Evolutionary conservation across 1,140 invertebrate genomes (phyloP).

Genomic region (Zaprionus tsacasi): DNA sequence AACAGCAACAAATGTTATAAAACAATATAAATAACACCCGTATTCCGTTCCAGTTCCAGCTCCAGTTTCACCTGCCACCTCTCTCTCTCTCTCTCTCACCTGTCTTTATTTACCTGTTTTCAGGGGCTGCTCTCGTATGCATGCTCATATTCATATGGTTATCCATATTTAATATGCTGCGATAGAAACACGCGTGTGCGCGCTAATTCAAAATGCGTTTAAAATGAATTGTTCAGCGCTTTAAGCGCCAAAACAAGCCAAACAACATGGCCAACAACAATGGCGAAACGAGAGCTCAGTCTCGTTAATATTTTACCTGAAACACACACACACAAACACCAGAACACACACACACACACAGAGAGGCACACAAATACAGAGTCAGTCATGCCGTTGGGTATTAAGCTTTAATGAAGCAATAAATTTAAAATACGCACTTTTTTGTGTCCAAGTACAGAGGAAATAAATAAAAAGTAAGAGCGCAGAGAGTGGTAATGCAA

Average conservation of each 20-base stretch:
- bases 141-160: conserved; percentile 15
- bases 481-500: neutral
- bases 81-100: too few species aligned
- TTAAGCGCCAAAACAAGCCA: conserved; percentile 29
- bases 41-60: neutral
- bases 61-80: neutral
- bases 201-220: conserved; percentile 53
- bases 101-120: neutral
- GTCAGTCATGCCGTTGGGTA: conserved; percentile 54
- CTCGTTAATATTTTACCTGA: conserved; percentile 74
- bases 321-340: conserved; percentile 20
- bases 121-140: neutral
- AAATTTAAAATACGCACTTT: conserved; percentile 79
- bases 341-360: conserved; percentile 1
- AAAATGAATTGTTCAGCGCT: conserved; percentile 55
- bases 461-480: conserved; percentile 26
- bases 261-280: conserved; percentile 34
- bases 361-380: conserved; percentile 32
- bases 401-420: conserved; percentile 82
- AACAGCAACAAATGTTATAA: neutral
- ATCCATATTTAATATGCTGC: conserved; percentile 14
- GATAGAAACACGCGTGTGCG: conserved; percentile 26
- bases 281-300: conserved; percentile 37
- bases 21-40: conserved; percentile 9
- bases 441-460: conserved; percentile 57